A percentile compares a stretch with the other conserved stretches of the same genome.
These are phyloP conservation scores for Gila robusta DNA, from an alignment of 2,797 vertebrate species.

Conservation along the genomic window DNA sequence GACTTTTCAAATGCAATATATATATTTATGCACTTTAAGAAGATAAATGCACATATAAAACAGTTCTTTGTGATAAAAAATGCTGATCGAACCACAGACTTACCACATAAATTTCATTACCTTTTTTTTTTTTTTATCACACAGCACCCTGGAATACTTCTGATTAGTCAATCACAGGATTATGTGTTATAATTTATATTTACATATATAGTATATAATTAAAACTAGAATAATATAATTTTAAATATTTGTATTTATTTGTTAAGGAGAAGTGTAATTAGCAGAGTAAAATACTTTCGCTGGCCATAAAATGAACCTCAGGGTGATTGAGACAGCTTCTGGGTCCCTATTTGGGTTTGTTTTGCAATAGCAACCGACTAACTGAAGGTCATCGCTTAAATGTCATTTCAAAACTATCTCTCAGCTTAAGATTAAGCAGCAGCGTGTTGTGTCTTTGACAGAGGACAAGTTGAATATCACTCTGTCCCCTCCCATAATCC, in stretches of 20 bases:
- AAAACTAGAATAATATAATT: neutral
- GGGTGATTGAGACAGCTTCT: neutral
- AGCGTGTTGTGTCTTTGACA: slow-evolving; percentile 5
- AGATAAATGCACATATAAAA: neutral
- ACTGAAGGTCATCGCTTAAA: slow-evolving; percentile 1
- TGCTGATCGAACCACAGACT: neutral
- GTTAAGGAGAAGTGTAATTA: neutral
- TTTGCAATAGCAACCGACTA: neutral
- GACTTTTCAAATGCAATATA: slow-evolving; percentile 5
- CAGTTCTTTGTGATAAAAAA: slow-evolving; percentile 2
- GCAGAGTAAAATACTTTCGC: neutral
- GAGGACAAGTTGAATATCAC: slow-evolving; percentile 7
- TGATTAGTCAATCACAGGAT: neutral
- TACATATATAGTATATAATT: neutral
- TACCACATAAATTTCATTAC: neutral
- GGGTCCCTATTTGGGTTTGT: neutral
- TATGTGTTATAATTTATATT: neutral
- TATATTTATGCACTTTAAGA: slow-evolving; percentile 1
- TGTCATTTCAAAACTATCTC: slow-evolving; percentile 12
- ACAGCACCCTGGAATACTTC: too few species aligned
- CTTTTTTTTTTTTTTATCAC: neutral
- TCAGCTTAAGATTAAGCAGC: neutral
- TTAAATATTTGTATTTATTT: neutral
- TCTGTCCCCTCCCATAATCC: slow-evolving; percentile 1
- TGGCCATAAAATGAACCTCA: neutral